Percentiles rank a stretch among this genome's conserved stretches.
Conservation (phyloP, 1,140 invertebrate species). For the Tachypleus tridentatus region DNA sequence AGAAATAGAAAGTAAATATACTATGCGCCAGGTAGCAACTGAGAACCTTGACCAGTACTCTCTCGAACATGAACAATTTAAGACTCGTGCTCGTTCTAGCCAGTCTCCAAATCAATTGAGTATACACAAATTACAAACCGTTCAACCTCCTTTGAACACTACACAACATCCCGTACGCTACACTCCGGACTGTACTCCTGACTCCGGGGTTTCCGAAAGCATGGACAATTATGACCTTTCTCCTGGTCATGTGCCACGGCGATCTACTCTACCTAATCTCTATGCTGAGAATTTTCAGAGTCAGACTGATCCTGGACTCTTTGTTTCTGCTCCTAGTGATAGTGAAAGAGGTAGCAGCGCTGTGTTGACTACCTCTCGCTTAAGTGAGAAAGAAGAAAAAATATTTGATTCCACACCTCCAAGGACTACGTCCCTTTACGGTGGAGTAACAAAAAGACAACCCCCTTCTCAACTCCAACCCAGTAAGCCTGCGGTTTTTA, state of each 20-base stretch:
- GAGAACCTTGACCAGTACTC: too few species aligned
- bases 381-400: not conserved
- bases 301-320: not conserved
- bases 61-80: too few species aligned
- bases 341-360: slow-evolving; percentile 6
- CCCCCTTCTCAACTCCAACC: not conserved
- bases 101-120: too few species aligned
- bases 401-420: slow-evolving; percentile 26
- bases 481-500: slow-evolving; percentile 25
- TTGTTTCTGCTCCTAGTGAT: not conserved
- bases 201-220: slow-evolving; percentile 35
- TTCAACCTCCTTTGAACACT: too few species aligned
- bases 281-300: too few species aligned
- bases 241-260: too few species aligned
- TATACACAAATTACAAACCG: too few species aligned
- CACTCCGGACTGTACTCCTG: slow-evolving; percentile 32
- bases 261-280: too few species aligned
- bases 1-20: too few species aligned
- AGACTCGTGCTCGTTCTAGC: too few species aligned
- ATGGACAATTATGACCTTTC: slow-evolving; percentile 25
- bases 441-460: slow-evolving; percentile 15
- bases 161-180: slow-evolving; percentile 6
- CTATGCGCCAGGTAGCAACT: too few species aligned
- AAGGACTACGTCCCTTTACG: slow-evolving; percentile 24
- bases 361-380: slow-evolving; percentile 1